Conservation (phyloP, 1,140 invertebrate species). For the Temnothorax nylanderi region DNA sequence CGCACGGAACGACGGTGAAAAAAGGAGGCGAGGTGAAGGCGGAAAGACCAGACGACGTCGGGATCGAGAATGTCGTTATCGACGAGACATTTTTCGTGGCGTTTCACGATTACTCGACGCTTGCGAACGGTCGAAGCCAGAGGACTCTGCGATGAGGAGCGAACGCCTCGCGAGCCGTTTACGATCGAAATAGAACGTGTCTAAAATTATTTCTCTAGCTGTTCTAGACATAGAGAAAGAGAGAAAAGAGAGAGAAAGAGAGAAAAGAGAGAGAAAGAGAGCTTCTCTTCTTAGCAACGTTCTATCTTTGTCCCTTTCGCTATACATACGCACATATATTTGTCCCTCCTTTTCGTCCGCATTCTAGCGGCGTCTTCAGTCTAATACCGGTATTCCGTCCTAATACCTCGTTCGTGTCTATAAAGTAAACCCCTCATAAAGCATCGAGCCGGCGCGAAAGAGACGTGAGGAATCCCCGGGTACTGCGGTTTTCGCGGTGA, state of each 20-base stretch:
- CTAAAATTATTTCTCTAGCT: constrained; percentile 58
- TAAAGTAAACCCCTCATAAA: constrained; percentile 60
- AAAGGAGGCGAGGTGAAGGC: neutral
- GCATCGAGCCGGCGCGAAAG: constrained; percentile 36
- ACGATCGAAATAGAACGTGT: constrained; percentile 4
- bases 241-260: neutral
- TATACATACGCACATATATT: constrained; percentile 35
- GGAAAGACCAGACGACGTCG: neutral
- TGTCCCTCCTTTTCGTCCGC: constrained; percentile 16
- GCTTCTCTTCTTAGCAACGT: neutral
- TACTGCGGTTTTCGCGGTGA: constrained; percentile 46
- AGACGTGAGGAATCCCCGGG: constrained; percentile 42
- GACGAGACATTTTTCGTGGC: constrained; percentile 36
- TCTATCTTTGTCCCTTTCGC: constrained; percentile 6
- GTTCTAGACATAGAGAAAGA: neutral
- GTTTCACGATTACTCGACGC: neutral
- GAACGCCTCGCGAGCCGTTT: neutral
- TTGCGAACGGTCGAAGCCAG: constrained; percentile 38
- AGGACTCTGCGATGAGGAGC: constrained; percentile 50
- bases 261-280: neutral
- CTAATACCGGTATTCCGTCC: constrained; percentile 54
- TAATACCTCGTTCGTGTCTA: constrained; percentile 63
- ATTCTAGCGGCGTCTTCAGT: constrained; percentile 54
- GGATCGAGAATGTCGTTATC: constrained; percentile 43
- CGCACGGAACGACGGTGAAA: neutral